Base-by-base conservation (phyloP, 2,113 vertebrate species). In the Podilymbus podiceps region DNA sequence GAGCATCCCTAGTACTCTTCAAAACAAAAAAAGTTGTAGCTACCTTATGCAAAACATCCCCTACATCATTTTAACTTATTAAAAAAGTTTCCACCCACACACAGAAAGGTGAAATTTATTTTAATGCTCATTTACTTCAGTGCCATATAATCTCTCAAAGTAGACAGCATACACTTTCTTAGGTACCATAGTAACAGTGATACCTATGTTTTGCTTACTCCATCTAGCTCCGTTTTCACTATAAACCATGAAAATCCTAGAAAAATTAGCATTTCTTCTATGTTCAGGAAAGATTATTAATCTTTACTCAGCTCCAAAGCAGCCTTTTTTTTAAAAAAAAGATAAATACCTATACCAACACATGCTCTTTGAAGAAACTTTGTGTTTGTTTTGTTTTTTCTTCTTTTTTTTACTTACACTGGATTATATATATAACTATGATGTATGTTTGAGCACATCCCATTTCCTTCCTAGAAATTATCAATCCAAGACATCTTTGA, bases 391-490 rank as follows among this genome's bases (percentile, higher is more conserved):
- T 38, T 38, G n/a, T n/a, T n/a, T n/a, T n/a, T n/a, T n/a, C n/a
- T n/a, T n/a, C n/a, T n/a, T n/a, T n/a, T 38, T 38, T 38, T 38
- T 38, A 8, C 38, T 38, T 38, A 38, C 38, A 38, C 38, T 38
- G 38, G 38, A 9, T 38, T 38, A 38, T 38, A 38, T 38, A 38
- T n/a, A n/a, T n/a, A n/a, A n/a, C n/a, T 38, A 38, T 38, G 74
- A 85, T 22, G 14, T 58, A 68, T 55, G 16, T 78, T 69, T 89
- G 77, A 89, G 46, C 58, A 87, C 15, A 82, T 68, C 80, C 69
- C 49, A 13, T 58, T 93, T 95, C 58, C 94, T 88, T 93, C 79
- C 93, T 92, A 77, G 95, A 95, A 94, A 94, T 90, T 50, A 90
- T 40, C 55, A 79, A 85, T 74, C 71, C 84, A 95, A 85, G 87